Base-by-base conservation (phyloP, 2,888 invertebrate species). In the Platycheirus albimanus region DNA sequence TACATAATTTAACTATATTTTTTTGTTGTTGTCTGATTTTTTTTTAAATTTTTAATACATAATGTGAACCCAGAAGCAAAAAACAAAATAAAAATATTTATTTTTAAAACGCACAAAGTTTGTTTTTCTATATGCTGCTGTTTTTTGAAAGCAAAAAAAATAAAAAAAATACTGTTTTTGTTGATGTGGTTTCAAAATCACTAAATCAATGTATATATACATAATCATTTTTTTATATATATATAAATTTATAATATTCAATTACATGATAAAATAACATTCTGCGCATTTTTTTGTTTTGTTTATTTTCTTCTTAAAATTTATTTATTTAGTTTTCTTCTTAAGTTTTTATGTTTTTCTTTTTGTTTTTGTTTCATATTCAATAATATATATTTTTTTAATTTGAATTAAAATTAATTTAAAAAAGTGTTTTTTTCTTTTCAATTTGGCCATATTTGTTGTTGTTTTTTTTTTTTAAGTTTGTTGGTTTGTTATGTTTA, bases 191-290 rank as follows among this genome's bases (percentile, higher is more conserved):
- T 77, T 72, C 33, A 78, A 72, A 72, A 83, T 78, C 78, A 78
- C 83, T 78, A 74, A 78, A 83, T 77, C 58, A 71, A 69, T 78
- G 47, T 78, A 64, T 69, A 56, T 63, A 69, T 77, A 72, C 52
- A 72, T 61, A 61, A 61, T 61, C n/a, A 4, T 33, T 45, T 30
- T 11, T 43, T 19, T 36, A 58, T 63, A 67, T 63, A 56, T 72
- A 79, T 61, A 52, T 75, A 56, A 56, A 69, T 69, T 52, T 78
- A 64, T 45, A 45, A 61, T 61, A 61, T 45, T 61, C 72, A 83
- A 74, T 78, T 83, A 78, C 78, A 74, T 74, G 78, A 74, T 78
- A 83, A 83, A 83, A 83, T 83, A 83, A 83, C 83, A 83, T 81
- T 81, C 24, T 81, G 70, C 76, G 75, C 70, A 58, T 74, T 56